Evolutionary conservation across 2,797 vertebrate species (phyloP).

Genomic region (Ptychobarbus kaznakovi): DNA sequence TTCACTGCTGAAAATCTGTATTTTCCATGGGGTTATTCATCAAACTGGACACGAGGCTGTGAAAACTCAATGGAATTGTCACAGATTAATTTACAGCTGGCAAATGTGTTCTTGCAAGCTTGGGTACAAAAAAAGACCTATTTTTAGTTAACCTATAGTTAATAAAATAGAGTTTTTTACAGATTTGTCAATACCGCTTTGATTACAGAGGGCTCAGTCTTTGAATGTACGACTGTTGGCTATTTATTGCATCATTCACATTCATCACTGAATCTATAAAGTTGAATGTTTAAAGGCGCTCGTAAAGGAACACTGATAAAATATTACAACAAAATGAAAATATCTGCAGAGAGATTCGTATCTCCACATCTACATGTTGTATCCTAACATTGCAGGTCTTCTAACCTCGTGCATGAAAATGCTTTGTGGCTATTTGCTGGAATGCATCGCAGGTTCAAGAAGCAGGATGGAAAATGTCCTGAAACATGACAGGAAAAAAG

Average conservation of each 20-base stretch:
- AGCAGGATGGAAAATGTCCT: conserved; percentile 36
- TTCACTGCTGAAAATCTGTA: conserved; percentile 76
- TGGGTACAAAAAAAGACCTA: conserved; percentile 67
- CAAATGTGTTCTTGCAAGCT: conserved; percentile 66
- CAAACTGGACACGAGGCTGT: conserved; percentile 74
- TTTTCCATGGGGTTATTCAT: conserved; percentile 80
- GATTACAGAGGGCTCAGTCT: not conserved
- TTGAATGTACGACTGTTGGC: conserved; percentile 47
- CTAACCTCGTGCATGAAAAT: conserved; percentile 64
- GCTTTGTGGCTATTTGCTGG: conserved; percentile 30
- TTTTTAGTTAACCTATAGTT: conserved; percentile 58
- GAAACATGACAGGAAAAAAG: conserved; percentile 49
- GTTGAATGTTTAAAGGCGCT: not conserved
- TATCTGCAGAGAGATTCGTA: not conserved
- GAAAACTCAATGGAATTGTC: conserved; percentile 75
- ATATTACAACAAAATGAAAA: not conserved
- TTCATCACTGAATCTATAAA: not conserved
- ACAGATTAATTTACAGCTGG: conserved; percentile 79
- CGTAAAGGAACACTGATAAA: not conserved
- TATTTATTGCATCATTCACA: conserved; percentile 39
- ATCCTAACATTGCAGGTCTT: not conserved
- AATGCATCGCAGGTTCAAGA: conserved; percentile 7
- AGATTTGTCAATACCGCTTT: not conserved
- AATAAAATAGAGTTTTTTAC: conserved; percentile 60
- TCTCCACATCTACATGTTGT: not conserved